These are phyloP conservation scores for Drosophila percnosoma DNA, from an alignment of 2,888 invertebrate genomes.

Conservation along the genomic window DNA sequence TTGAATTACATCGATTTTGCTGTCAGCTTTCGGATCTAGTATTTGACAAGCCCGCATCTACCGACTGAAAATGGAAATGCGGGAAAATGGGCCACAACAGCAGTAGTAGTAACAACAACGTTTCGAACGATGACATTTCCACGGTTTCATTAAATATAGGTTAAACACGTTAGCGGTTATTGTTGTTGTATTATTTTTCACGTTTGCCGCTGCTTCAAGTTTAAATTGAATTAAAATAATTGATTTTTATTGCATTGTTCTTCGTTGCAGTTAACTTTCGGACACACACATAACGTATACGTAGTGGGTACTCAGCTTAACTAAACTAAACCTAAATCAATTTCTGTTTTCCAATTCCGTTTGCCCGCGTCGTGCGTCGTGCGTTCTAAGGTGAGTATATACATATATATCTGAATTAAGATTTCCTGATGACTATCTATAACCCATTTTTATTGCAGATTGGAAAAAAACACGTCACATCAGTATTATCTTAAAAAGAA, in stretches of 20 bases:
- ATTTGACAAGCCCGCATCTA: constrained; percentile 22
- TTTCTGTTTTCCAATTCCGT: constrained; percentile 40
- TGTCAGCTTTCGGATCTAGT: constrained; percentile 31
- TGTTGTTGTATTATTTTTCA: neutral
- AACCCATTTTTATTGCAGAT: constrained; percentile 52
- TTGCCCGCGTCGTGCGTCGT: constrained; percentile 45
- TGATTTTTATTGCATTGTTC: constrained; percentile 62
- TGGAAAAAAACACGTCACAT: constrained; percentile 37
- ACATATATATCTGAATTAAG: too few relatives aligned
- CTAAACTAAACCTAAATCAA: constrained; percentile 52
- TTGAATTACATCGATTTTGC: constrained; percentile 64
- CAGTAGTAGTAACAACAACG: constrained; percentile 12
- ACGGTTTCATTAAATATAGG: constrained; percentile 67
- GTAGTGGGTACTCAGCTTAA: constrained; percentile 48
- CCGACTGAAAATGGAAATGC: constrained; percentile 13
- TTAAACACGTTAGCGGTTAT: constrained; percentile 23
- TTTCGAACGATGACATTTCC: constrained; percentile 38
- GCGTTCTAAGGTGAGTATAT: constrained; percentile 47
- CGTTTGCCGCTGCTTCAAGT: constrained; percentile 43
- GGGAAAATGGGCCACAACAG: constrained; percentile 24
- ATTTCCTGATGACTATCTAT: neutral
- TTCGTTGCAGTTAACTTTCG: constrained; percentile 68
- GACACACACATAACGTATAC: constrained; percentile 44
- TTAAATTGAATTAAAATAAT: constrained; percentile 79
- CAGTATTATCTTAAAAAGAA: constrained; percentile 64